Evolutionary conservation across 2,797 vertebrate species (phyloP), one percentile per base, ranked within the genome.

Genomic region (Geotrypetes seraphini): DNA sequence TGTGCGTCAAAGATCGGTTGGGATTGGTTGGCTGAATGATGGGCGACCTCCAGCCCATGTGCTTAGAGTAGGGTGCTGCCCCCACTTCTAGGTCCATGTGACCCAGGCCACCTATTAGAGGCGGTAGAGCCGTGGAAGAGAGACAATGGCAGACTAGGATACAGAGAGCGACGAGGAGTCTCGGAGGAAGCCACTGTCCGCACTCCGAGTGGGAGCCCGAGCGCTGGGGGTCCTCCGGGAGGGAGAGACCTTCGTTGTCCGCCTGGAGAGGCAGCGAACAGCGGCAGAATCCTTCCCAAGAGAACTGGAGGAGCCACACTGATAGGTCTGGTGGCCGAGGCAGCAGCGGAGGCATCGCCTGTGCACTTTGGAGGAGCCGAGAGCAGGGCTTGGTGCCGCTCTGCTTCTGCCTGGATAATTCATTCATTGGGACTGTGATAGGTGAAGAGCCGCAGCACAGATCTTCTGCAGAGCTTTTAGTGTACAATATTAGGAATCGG

Each of bases 361-460:
- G 22, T 42, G 49, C 48, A 32, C 42, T 25, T 35, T 35, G n/a
- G 19, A 47, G 16, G 20, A 34, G 37, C 14, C 25, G 35, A 32
- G 19, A 43, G 19, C 4, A 12, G 14, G 3, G 5, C 2, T 27
- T 11, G 1, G 35, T 19, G 1, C 53, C 75, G 0, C 41, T 89
- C 9, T 69, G 53, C 11, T 65, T 97, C 11, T 39, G 4, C 0
- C 41, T 96, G 16, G 77, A 86, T 4, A 83, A 22, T 4, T 18
- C 60, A 0, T 33, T 59, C 4, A 40, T 92, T 1, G 88, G 90
- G 5, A 56, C 63, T 3, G 50, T 93, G n/a, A 92, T 94, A 33
- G 93, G 93, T 95, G 36, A 17, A 14, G 19, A 10, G 6, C 8
- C 7, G 3, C n/a, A n/a, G n/a, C n/a, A n/a, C n/a, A n/a, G n/a